Evolutionary conservation across 2,797 vertebrate genomes (phyloP), one percentile per base, ranked within the genome.

Genomic region (Coregonus ussuriensis): DNA sequence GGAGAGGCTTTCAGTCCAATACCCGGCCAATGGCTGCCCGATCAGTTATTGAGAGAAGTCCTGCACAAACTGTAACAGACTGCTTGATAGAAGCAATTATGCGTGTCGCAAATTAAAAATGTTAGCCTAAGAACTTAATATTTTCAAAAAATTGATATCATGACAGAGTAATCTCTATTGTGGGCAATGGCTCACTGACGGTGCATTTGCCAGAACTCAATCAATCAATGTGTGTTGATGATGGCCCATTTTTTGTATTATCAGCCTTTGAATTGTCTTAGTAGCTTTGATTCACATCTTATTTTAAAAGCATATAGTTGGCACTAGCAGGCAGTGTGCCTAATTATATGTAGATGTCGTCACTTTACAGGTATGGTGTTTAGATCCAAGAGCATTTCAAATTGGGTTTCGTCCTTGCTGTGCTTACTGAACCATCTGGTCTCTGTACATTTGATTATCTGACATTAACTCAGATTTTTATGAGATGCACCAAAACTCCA

Each of bases 401-500:
- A 31, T 59, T 16, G 31, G 74, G 86, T 85, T 75, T 72, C 72
- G 14, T 31, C 66, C 52, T 77, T 65, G 7, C 51, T 65, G 62
- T 14, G 41, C 41, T 73, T 62, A 77, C 51, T 65, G 65, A 85
- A 79, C 76, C 73, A 77, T n/a, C 56, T 78, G 47, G 56, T 54
- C 71, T 81, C 67, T 74, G 18, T 69, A 74, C 68, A 54, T 81
- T 78, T 80, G 35, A 80, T 79, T 78, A 68, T 85, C 73, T 82
- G 75, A 78, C 75, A 81, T 85, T 76, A 82, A 83, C 75, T 77
- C 54, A 1, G 7, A 25, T 79, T 88, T 86, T 84, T 85, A 90
- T 85, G 80, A 79, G 68, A 84, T 87, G 74, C 88, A 79, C 81
- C 86, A 78, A 79, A 86, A 88, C 86, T 83, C 80, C 35, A 88